Evolutionary conservation across 2,797 vertebrate species (phyloP), one percentile per base, ranked within the genome.

Genomic region (Gouania willdenowi): DNA sequence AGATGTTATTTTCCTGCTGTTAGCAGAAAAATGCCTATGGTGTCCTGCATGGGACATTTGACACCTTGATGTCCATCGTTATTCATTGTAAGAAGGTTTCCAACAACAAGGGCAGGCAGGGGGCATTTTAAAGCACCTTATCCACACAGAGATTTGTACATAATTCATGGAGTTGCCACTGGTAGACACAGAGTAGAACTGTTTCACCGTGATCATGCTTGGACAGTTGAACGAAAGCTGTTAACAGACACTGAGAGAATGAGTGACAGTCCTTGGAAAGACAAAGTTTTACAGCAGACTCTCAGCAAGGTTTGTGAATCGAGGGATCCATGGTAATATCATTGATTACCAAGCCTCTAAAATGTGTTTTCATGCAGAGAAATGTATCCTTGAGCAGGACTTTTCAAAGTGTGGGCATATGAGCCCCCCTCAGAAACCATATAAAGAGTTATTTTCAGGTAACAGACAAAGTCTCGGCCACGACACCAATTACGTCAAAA

Each of bases 21-120:
- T 77, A 61, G 72, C 71, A 59, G 63, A 82, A 70, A 82, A 85
- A 62, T 71, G 79, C 77, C 68, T 69, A 82, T 60, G 25, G 74
- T 81, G 83, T 82, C 81, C 81, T 83, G 84, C 85, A 88, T 27
- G 85, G 88, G 81, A 87, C 87, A 88, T 89, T 88, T 88, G 87
- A 85, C 87, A 84, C 79, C 62, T 73, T 72, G 77, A 85, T 81
- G 84, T 76, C 77, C 81, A 75, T 82, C 84, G 88, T 90, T 83
- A 88, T 83, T 90, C 87, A 90, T 81, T 9, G 57, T 61, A 66
- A 84, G 79, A 79, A 63, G 70, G 66, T 82, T 82, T 86, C 79
- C 69, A 82, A 85, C 80, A 85, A 86, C 86, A 88, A 89, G 88
- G 89, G 77, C 86, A 74, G 51, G 55, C 72, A 84, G 83, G 79